phyloP scores from a whole-genome alignment of 2,888 invertebrate species.

The Oscheius sp. region DNA sequence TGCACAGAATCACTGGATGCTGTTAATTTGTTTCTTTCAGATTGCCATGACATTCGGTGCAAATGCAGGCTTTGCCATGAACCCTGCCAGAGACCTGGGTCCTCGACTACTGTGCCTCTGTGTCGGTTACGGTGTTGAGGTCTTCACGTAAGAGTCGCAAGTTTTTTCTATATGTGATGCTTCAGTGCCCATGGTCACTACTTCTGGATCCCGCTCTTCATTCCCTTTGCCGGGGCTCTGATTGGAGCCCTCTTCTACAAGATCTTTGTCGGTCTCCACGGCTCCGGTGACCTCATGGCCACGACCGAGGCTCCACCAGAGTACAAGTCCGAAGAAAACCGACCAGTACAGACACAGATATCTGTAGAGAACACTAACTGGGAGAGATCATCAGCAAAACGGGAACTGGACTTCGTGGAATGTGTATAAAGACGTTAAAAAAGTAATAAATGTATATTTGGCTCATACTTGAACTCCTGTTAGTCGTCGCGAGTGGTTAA shows the following conservation, averaged over 20 bases:
- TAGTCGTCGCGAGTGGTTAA: no score
- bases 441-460: no score
- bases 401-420: no score
- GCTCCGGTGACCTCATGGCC: constrained; percentile 44
- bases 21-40: constrained; percentile 28
- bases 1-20: constrained; percentile 1
- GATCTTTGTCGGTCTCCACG: constrained; percentile 76
- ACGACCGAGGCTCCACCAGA: no score
- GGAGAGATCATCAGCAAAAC: no score
- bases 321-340: no score
- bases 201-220: constrained; percentile 77
- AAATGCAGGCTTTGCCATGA: constrained; percentile 79
- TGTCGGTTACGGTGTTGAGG: constrained; percentile 67
- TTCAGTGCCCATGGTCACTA: constrained; percentile 74
- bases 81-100: constrained; percentile 77
- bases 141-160: constrained; percentile 59
- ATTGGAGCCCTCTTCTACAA: constrained; percentile 77
- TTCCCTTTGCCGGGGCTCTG: constrained; percentile 77
- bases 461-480: no score
- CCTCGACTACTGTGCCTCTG: constrained; percentile 68
- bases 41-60: constrained; percentile 75
- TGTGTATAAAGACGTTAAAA: no score
- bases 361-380: no score
- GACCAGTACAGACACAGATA: no score
- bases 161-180: neutral